A percentile compares a stretch with the other conserved stretches of the same genome.
Conservation (phyloP, 2,888 invertebrate species). For the Spilosoma lubricipeda region DNA sequence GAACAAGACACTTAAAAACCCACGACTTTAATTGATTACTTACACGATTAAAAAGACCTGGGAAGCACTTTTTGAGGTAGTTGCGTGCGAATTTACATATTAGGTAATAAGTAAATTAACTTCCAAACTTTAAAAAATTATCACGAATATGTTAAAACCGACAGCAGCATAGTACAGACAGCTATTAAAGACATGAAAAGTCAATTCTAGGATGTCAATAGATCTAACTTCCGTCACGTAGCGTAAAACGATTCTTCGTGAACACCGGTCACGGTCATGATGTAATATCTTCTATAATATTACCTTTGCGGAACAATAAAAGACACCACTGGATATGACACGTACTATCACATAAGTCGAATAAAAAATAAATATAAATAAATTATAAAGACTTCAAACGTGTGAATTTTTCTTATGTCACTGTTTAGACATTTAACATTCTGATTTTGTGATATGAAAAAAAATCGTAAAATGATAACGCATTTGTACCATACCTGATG, state of each 20-base stretch:
- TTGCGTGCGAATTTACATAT: not conserved
- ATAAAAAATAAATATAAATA: too few relatives aligned
- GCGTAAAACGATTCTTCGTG: conserved; percentile 66
- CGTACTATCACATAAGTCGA: not conserved
- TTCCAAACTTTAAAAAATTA: conserved; percentile 10
- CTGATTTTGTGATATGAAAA: not conserved
- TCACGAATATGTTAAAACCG: conserved; percentile 32
- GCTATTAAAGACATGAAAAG: conserved; percentile 59
- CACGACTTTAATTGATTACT: too few relatives aligned
- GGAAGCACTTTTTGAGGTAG: too few relatives aligned
- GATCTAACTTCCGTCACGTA: conserved; percentile 62
- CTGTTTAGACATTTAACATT: not conserved
- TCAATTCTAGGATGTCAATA: conserved; percentile 55
- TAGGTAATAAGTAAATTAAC: not conserved
- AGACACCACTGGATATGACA: conserved; percentile 19
- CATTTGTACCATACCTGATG: not conserved
- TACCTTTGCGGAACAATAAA: conserved; percentile 35
- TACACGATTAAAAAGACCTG: too few relatives aligned
- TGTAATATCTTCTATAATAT: conserved; percentile 47
- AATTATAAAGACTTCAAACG: not conserved
- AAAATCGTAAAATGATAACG: not conserved
- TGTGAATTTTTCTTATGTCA: not conserved
- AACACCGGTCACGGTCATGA: conserved; percentile 66
- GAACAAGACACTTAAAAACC: too few relatives aligned
- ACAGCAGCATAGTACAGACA: conserved; percentile 37